These are phyloP conservation scores for Drosophila trichaetosa DNA, from an alignment of 2,888 invertebrate species.

Conservation along the genomic window DNA sequence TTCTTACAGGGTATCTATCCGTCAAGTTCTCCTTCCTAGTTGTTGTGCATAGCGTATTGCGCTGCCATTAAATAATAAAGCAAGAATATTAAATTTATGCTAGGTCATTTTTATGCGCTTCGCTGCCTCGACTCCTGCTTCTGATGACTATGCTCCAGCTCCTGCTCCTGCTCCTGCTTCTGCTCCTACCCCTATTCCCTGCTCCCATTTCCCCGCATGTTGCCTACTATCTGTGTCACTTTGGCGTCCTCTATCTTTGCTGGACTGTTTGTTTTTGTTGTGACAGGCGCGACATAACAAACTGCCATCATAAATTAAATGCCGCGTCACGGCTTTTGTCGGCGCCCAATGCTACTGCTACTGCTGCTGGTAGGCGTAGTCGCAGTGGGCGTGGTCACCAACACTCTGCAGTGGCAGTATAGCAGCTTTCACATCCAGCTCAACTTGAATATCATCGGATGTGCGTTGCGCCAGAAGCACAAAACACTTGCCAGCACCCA, in stretches of 20 bases:
- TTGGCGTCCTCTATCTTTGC: conserved; percentile 64
- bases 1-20: background rate
- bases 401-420: conserved; percentile 23
- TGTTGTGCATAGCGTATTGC: conserved; percentile 30
- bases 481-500: conserved; percentile 40
- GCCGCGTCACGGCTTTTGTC: conserved; percentile 71
- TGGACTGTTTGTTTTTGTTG: conserved; percentile 76
- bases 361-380: conserved; percentile 28
- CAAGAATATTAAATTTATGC: conserved; percentile 82
- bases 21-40: background rate
- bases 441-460: conserved; percentile 55
- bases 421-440: conserved; percentile 10
- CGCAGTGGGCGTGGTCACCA: conserved; percentile 4
- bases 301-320: conserved; percentile 83
- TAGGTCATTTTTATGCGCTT: conserved; percentile 79
- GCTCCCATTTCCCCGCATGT: background rate
- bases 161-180: background rate
- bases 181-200: background rate
- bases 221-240: conserved; percentile 27
- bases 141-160: conserved; percentile 8
- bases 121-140: conserved; percentile 10
- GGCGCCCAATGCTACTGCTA: conserved; percentile 41
- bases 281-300: conserved; percentile 83
- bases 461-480: conserved; percentile 37
- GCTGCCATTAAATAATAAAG: conserved; percentile 82